Evolutionary conservation across 2,113 vertebrate genomes (phyloP).

Genomic region (Edolisoma coerulescens): DNA sequence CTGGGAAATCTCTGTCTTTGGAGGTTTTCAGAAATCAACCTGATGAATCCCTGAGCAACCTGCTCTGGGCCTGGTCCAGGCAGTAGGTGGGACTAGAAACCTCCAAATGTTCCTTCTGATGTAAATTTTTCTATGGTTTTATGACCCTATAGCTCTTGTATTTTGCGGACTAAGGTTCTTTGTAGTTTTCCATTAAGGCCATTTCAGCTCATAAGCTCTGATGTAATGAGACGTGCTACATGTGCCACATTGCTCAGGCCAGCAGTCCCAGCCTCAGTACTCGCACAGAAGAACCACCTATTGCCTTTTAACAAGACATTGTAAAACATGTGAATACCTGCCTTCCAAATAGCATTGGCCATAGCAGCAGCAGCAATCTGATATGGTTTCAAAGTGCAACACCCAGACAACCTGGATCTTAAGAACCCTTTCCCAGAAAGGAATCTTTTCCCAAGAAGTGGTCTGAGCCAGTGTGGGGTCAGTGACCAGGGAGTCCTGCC

Average conservation of each 20-base stretch:
- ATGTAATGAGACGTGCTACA: not conserved
- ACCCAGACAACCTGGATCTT: not conserved
- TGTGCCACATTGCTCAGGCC: not conserved
- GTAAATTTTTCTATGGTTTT: not conserved
- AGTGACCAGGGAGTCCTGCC: slow-evolving; percentile 8
- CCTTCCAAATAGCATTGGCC: not conserved
- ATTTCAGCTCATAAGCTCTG: not conserved
- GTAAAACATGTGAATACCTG: not conserved
- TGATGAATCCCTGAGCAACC: not conserved
- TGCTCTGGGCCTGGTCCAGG: not conserved
- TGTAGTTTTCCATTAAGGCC: not conserved
- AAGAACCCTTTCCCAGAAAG: slow-evolving; percentile 19
- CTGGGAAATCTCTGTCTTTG: not conserved
- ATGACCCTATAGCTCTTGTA: not conserved
- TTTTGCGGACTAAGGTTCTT: not conserved
- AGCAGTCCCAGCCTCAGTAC: not conserved
- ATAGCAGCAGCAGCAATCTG: not conserved
- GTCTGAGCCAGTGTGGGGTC: not conserved
- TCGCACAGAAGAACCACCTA: not conserved
- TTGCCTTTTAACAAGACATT: not conserved
- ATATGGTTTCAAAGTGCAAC: not conserved
- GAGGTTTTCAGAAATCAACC: not conserved
- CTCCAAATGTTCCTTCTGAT: not conserved
- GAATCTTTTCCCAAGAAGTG: slow-evolving; percentile 21
- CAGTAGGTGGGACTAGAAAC: not conserved